Conservation (phyloP, 2,888 invertebrate genomes). For the Selenia dentaria region DNA sequence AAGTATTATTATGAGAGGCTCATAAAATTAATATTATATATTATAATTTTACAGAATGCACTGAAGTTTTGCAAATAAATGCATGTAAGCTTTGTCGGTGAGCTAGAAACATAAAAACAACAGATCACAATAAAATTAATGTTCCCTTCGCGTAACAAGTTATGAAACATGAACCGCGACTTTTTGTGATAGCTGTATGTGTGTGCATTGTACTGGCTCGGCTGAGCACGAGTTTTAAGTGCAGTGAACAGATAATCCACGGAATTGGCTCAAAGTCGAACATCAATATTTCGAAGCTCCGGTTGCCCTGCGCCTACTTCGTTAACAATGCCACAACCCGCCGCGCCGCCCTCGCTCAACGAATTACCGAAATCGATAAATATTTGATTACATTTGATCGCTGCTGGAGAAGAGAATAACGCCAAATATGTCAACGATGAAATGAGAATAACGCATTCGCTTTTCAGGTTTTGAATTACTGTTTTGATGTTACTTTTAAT, state of each 20-base stretch:
- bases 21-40: too few species aligned
- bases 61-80: too few species aligned
- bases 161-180: conserved; percentile 6
- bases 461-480: conserved; percentile 4
- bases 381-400: conserved; percentile 53
- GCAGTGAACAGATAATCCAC: conserved; percentile 36
- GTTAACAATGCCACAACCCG: conserved; percentile 26
- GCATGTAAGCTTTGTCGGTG: too few species aligned
- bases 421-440: conserved; percentile 38
- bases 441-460: conserved; percentile 20
- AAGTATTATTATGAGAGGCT: too few species aligned
- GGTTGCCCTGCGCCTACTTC: conserved; percentile 38
- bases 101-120: too few species aligned
- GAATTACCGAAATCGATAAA: conserved; percentile 61
- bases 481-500: too few species aligned
- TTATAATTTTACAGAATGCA: too few species aligned
- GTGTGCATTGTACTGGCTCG: conserved; percentile 8
- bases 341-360: conserved; percentile 42
- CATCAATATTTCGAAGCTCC: conserved; percentile 54
- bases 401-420: conserved; percentile 36
- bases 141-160: neutral
- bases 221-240: conserved; percentile 15
- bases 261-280: conserved; percentile 31
- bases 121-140: too few species aligned
- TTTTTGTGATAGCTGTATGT: conserved; percentile 4